Percentiles rank a stretch among this genome's conserved stretches.
Evolutionary conservation across 2,797 vertebrate genomes (phyloP).

Genomic region (Ambastaia sidthimunki): DNA sequence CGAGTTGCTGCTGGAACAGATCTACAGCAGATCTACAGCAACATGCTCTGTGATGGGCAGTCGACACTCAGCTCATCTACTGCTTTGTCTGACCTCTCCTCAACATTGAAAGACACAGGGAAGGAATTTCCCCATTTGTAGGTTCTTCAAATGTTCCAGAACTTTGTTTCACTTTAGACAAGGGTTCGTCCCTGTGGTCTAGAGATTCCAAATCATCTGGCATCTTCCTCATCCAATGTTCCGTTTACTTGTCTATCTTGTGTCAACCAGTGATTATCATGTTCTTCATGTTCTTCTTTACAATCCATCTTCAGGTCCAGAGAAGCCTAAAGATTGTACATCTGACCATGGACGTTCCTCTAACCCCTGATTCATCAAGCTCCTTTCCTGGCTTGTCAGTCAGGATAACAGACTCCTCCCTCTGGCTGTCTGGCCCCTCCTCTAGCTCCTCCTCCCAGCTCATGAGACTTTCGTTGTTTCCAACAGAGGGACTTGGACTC

Average conservation of each 20-base stretch:
- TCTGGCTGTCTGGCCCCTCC: conserved; percentile 51
- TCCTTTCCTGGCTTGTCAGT: conserved; percentile 19
- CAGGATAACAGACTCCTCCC: conserved; percentile 50
- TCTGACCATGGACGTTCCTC: background rate
- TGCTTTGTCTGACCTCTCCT: background rate
- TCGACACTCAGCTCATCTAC: conserved; percentile 8
- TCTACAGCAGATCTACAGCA: conserved; percentile 59
- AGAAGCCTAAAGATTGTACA: conserved; percentile 36
- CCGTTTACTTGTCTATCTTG: conserved; percentile 20
- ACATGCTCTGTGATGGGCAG: conserved; percentile 55
- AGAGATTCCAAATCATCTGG: background rate
- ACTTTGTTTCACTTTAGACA: background rate
- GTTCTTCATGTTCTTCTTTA: conserved; percentile 38
- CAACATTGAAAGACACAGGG: background rate
- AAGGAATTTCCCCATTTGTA: background rate
- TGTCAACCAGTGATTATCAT: background rate
- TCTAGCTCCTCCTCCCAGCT: conserved; percentile 76
- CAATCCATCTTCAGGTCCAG: conserved; percentile 13
- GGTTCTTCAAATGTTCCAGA: background rate
- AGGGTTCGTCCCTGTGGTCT: background rate
- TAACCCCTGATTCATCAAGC: conserved; percentile 38
- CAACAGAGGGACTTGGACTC: conserved; percentile 72
- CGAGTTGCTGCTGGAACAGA: conserved; percentile 61
- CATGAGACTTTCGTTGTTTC: conserved; percentile 74
- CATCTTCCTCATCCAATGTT: background rate